Evolutionary conservation across 2,888 invertebrate genomes (phyloP), one percentile per base, ranked within the genome.

Genomic region (Copidosoma aretas): DNA sequence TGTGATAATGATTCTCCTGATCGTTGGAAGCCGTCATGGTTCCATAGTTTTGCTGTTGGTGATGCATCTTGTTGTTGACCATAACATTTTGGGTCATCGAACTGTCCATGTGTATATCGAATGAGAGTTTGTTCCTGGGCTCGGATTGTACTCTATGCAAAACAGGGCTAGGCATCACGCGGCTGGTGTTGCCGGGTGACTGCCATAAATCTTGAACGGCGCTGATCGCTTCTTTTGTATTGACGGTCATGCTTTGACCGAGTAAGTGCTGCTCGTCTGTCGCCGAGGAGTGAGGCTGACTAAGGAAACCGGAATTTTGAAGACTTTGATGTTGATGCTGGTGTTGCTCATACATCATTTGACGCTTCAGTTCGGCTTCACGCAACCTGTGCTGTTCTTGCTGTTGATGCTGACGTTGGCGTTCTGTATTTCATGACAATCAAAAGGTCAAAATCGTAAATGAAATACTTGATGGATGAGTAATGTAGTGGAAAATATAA

Each of bases 151-250:
- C 75, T 67, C 80, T 75, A 19, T 79, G 76, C 22, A 71, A 49
- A 60, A 80, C 75, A 2, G 79, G 73, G 56, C 73, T 76, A 0
- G 72, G 69, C 54, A 77, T 72, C 60, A 70, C 69, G 51, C 67
- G 67, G 54, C 64, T 74, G 49, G 46, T 73, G 69, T 21, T 58
- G n/a, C 32, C 19, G 0, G 81, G 81, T 1, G 83, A 82, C 56
- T 87, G 87, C 83, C 89, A 90, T 71, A 89, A 82, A 72, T 89
- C 88, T 72, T 89, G 86, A 22, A 91, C 86, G 62, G 89, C 88
- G 81, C 89, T 88, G 79, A 90, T 84, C 0, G 91, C 91, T 77
- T 91, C 90, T 76, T 89, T 90, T 0, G 91, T 91, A 76, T 91
- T 89, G 0, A 91, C 89, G 8, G 91, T 91, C 21, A 89, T 85